Percentiles rank a stretch among this genome's conserved stretches.
These are phyloP conservation scores for Odocoileus hemionus DNA, from an alignment of 2,113 vertebrate genomes.

Conservation along the genomic window DNA sequence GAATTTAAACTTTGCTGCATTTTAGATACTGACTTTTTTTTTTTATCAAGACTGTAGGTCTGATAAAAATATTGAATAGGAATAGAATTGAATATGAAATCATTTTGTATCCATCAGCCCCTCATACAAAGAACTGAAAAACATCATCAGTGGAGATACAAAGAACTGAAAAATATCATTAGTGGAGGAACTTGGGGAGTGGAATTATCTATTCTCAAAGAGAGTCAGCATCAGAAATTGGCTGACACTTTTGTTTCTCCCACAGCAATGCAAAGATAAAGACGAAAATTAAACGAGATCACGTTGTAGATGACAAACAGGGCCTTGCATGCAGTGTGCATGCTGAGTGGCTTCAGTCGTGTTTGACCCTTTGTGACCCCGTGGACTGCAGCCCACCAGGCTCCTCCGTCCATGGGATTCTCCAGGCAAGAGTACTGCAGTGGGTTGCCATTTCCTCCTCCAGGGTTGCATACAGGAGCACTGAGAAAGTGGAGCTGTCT, in stretches of 20 bases:
- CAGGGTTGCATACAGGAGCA: not conserved
- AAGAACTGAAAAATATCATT: not conserved
- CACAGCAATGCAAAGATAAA: not conserved
- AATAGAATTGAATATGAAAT: not conserved
- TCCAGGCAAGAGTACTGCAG: not conserved
- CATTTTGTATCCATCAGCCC: not conserved
- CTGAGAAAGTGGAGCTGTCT: not conserved
- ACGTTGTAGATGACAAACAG: not conserved
- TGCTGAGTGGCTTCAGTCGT: not conserved
- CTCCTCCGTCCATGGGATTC: not conserved
- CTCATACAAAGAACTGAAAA: not conserved
- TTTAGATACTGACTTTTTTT: not conserved
- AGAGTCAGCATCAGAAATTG: not conserved
- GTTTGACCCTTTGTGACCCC: not conserved
- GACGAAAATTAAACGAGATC: not conserved
- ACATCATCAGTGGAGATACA: not conserved
- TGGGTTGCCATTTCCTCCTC: not conserved
- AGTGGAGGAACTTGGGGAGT: not conserved
- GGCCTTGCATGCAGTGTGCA: not conserved
- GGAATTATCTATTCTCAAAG: not conserved
- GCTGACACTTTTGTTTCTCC: not conserved
- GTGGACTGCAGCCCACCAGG: not conserved
- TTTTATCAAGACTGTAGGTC: not conserved
- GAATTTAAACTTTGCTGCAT: not conserved
- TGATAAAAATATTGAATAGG: not conserved